These are phyloP conservation scores for Pristionchus mayeri DNA, from an alignment of 2,888 invertebrate species.

Conservation along the genomic window DNA sequence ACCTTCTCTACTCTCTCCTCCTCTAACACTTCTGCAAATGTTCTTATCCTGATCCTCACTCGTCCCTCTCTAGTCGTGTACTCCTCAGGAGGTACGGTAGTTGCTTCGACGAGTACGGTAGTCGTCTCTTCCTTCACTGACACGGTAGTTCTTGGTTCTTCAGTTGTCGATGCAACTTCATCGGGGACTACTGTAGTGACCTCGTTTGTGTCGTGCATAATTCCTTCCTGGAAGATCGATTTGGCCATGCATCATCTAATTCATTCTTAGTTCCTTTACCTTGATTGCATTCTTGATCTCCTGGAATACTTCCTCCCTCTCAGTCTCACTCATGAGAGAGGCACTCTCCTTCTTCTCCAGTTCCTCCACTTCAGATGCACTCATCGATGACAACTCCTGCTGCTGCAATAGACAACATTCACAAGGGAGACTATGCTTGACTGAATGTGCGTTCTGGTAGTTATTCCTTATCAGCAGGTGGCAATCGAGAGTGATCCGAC, in stretches of 20 bases:
- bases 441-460: too few species aligned
- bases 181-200: background rate
- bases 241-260: too few species aligned
- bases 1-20: slow-evolving; percentile 30
- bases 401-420: background rate
- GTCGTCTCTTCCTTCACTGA: background rate
- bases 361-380: background rate
- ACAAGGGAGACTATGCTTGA: too few species aligned
- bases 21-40: slow-evolving; percentile 25
- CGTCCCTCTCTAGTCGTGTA: slow-evolving; percentile 6
- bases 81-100: background rate
- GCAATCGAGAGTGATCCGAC: background rate
- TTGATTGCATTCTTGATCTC: slow-evolving; percentile 36
- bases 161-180: slow-evolving; percentile 1
- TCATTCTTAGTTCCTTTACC: background rate
- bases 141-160: background rate
- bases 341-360: slow-evolving; percentile 13
- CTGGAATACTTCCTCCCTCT: slow-evolving; percentile 10
- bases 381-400: background rate
- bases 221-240: slow-evolving; percentile 3
- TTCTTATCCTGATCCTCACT: slow-evolving; percentile 26
- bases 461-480: too few species aligned
- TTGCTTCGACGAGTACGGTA: background rate
- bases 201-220: background rate
- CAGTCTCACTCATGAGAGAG: slow-evolving; percentile 22